Evolutionary conservation across 2,797 vertebrate genomes (phyloP).

Genomic region (Clamator glandarius): DNA sequence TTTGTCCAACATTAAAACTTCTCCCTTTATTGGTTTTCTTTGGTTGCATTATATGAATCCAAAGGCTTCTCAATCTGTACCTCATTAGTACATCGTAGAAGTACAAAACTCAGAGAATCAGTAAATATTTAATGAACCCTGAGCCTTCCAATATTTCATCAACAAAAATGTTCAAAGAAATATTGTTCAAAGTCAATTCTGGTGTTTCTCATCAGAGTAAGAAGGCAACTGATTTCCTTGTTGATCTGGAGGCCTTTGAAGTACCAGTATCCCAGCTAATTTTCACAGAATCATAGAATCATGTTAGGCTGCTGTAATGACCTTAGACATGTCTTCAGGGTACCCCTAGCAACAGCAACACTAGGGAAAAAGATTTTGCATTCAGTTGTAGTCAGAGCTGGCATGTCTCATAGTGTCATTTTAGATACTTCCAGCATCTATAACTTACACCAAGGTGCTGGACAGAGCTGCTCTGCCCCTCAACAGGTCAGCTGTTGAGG

Average conservation of each 20-base stretch:
- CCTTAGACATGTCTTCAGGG: neutral
- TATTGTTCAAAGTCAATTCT: neutral
- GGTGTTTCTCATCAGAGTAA: neutral
- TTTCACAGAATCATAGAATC: neutral
- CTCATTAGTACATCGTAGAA: neutral
- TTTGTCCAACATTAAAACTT: neutral
- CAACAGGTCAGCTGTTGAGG: neutral
- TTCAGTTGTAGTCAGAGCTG: neutral
- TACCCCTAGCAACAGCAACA: neutral
- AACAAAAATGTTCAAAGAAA: conserved; percentile 15
- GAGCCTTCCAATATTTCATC: neutral
- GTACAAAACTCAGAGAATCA: neutral
- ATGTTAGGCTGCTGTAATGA: rapidly evolving
- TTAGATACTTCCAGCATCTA: neutral
- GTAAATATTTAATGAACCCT: conserved; percentile 5
- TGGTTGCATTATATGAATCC: neutral
- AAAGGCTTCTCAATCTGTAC: neutral
- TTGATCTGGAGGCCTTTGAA: neutral
- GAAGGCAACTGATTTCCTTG: neutral
- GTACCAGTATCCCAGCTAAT: neutral
- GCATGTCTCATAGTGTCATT: neutral
- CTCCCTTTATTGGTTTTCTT: neutral
- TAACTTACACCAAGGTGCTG: neutral
- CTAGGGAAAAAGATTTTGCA: neutral
- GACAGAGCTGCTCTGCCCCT: neutral